Conservation (phyloP, 2,888 invertebrate genomes). For the Gibbula magus region DNA sequence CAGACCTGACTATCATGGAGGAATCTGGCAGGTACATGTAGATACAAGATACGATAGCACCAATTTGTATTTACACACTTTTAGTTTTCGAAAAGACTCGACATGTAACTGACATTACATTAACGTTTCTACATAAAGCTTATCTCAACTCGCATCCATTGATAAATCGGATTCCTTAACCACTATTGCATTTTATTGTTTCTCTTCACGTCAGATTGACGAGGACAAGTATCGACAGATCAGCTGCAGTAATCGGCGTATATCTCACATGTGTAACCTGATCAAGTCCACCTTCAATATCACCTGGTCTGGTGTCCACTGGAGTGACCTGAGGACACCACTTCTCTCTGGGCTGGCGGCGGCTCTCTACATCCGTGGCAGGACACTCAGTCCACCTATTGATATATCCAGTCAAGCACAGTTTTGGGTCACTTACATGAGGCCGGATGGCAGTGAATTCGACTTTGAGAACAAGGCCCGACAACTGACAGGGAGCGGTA, state of each 20-base stretch:
- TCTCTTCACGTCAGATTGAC: conserved; percentile 36
- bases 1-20: conserved; percentile 26
- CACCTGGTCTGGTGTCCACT: conserved; percentile 57
- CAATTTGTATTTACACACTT: no score
- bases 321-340: conserved; percentile 61
- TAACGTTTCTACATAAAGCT: no score
- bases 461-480: neutral
- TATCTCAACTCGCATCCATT: no score
- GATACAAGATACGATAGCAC: no score
- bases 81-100: no score
- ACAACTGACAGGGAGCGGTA: neutral
- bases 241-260: conserved; percentile 19
- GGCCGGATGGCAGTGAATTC: neutral
- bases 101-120: no score
- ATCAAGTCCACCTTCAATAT: conserved; percentile 48
- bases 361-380: conserved; percentile 36
- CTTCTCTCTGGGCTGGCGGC: conserved; percentile 64
- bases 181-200: no score
- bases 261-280: conserved; percentile 24
- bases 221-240: conserved; percentile 38
- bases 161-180: no score
- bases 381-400: neutral
- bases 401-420: neutral
- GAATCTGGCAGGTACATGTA: conserved; percentile 33
- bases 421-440: neutral